Evolutionary conservation across 1,140 invertebrate genomes (phyloP).

Genomic region (Asbolus verrucosus): DNA sequence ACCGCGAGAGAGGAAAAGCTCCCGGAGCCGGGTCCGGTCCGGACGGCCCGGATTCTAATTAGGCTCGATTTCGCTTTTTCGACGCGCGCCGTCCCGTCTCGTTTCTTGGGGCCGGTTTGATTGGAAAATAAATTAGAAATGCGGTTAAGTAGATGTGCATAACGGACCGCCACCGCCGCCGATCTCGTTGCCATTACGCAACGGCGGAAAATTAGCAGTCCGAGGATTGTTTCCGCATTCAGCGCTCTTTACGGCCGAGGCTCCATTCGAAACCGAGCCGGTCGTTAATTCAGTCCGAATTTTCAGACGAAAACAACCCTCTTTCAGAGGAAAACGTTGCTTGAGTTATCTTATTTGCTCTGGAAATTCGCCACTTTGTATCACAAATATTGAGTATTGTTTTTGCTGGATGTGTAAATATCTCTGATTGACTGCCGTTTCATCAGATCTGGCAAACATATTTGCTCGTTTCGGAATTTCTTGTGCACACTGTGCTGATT

Average conservation of each 20-base stretch:
- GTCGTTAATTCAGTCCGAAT: slow-evolving; percentile 32
- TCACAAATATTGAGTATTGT: slow-evolving; percentile 39
- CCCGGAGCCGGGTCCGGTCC: neutral
- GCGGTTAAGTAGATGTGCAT: slow-evolving; percentile 16
- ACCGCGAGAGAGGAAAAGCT: slow-evolving; percentile 25
- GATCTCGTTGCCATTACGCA: neutral
- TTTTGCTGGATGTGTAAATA: slow-evolving; percentile 38
- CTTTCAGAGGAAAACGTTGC: slow-evolving; percentile 21
- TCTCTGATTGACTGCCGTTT: slow-evolving; percentile 28
- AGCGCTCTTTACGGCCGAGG: neutral
- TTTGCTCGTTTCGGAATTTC: slow-evolving; percentile 12
- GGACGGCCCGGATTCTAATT: slow-evolving; percentile 15
- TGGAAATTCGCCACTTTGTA: slow-evolving; percentile 39
- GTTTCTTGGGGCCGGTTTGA: neutral
- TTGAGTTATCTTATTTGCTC: slow-evolving; percentile 23
- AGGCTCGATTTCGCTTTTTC: slow-evolving; percentile 16
- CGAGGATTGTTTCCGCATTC: neutral
- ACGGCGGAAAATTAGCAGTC: slow-evolving; percentile 12
- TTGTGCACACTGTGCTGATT: slow-evolving; percentile 34
- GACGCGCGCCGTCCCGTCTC: neutral
- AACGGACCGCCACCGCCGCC: slow-evolving; percentile 1
- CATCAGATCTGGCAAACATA: slow-evolving; percentile 5
- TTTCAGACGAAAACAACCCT: slow-evolving; percentile 6
- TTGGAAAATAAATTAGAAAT: slow-evolving; percentile 17
- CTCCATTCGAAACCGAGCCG: slow-evolving; percentile 11